Evolutionary conservation across 2,888 invertebrate genomes (phyloP), one percentile per base, ranked within the genome.

Genomic region (Lydus trimaculatus): DNA sequence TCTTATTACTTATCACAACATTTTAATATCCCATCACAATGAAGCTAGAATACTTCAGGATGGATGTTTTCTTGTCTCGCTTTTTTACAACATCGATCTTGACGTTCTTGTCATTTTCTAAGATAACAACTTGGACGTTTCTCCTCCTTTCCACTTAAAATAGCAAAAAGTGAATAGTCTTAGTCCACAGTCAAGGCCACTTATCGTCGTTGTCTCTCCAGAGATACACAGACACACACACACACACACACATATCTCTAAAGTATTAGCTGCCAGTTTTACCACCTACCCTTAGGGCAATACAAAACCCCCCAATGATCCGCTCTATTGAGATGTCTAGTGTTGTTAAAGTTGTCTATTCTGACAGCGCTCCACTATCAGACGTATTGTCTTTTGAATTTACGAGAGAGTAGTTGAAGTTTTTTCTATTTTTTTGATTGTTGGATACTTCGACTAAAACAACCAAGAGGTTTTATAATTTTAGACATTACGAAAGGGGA

Each of bases 281-380:
- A 28, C 56, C 56, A 28, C 56, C 56, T 23, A 7, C 56, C 25
- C 28, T n/a, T 13, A 25, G 15, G 25, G 15, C 11, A 15, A 25
- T 13, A 56, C 7, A 56, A 70, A 70, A 64, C 36, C 70, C n/a
- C 39, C 60, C 66, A 64, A 66, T 70, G 66, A 70, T 70, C 64
- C 70, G 70, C 70, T 70, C 70, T 61, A 70, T 70, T 70, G 70
- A 70, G 66, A 66, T 65, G 70, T 70, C 70, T 66, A 61, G 64
- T 64, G 70, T 59, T 70, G 70, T 70, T 70, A 70, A 66, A 62
- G 64, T 70, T 66, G 59, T 61, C 70, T 64, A 43, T 61, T 64
- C 64, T 64, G 66, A 66, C 70, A 66, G 43, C 70, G 58, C 70
- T 66, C 61, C 52, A 64, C 66, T 64, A 69, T 60, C 69, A 69